Conservation (phyloP, 2,797 vertebrate genomes). For the Craterocephalus amniculus region DNA sequence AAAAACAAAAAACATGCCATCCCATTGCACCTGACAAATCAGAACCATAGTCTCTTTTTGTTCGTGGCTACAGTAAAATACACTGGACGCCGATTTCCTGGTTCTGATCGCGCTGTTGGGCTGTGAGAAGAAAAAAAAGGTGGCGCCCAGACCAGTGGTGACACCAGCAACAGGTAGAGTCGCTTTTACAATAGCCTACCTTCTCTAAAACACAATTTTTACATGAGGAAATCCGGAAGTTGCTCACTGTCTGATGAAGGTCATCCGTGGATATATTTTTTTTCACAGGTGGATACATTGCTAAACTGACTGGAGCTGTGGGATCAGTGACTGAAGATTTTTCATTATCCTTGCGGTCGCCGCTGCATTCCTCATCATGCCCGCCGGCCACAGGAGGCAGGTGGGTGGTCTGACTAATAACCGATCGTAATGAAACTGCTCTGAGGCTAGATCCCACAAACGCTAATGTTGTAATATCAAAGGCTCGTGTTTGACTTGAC, state of each 20-base stretch:
- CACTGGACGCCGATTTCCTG: not conserved
- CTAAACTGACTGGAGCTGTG: conserved; percentile 25
- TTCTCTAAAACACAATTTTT: conserved; percentile 42
- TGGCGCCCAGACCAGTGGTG: conserved; percentile 27
- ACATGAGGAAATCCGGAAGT: conserved; percentile 65
- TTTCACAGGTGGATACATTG: conserved; percentile 21
- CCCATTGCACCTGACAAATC: conserved; percentile 58
- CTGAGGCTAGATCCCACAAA: not conserved
- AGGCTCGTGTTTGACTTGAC: conserved; percentile 16
- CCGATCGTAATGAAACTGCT: not conserved
- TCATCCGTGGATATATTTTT: conserved; percentile 33
- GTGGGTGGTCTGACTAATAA: conserved; percentile 56
- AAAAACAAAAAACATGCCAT: conserved; percentile 16
- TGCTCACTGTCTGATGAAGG: conserved; percentile 13
- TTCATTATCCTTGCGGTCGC: conserved; percentile 17
- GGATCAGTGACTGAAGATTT: conserved; percentile 23
- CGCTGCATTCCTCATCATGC: conserved; percentile 64
- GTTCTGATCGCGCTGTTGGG: not conserved
- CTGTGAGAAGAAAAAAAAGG: conserved; percentile 4
- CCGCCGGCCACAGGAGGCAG: conserved; percentile 69
- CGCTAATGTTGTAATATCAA: not conserved
- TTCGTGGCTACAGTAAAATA: not conserved
- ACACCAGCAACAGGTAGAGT: conserved; percentile 79
- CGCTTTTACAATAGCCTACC: conserved; percentile 72
- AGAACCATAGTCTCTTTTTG: not conserved